Evolutionary conservation across 2,113 vertebrate species (phyloP).

Genomic region (Baryphthengus martii): DNA sequence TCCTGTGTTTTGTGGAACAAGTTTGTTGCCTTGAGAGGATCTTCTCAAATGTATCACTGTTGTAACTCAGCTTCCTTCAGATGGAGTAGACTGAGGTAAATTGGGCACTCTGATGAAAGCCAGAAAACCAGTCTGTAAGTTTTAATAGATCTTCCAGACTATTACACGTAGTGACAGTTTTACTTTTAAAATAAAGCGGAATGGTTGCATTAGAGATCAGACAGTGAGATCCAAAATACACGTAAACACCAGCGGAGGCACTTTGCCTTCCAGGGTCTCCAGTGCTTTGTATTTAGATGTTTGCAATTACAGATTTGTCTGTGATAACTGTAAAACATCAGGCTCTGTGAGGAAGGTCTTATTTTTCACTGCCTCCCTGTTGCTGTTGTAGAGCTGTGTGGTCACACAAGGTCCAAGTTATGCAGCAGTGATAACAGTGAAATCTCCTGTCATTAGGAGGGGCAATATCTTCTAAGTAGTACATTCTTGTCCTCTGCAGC

Average conservation of each 20-base stretch:
- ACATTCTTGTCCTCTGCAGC: background rate
- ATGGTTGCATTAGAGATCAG: background rate
- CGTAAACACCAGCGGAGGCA: background rate
- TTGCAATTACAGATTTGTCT: background rate
- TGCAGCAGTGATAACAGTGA: background rate
- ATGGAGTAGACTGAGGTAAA: background rate
- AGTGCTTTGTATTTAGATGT: background rate
- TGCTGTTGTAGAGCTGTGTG: background rate
- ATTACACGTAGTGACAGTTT: background rate
- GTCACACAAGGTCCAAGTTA: background rate
- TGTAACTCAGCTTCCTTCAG: slow-evolving; percentile 16
- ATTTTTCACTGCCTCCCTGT: background rate
- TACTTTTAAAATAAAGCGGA: background rate
- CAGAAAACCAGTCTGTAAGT: background rate
- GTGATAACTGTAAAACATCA: background rate
- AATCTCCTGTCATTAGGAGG: background rate
- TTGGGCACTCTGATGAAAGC: background rate
- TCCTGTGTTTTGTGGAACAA: slow-evolving; percentile 25
- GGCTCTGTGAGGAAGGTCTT: background rate
- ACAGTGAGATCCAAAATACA: background rate
- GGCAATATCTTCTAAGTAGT: background rate
- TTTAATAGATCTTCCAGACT: background rate
- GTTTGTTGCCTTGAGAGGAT: slow-evolving; percentile 35
- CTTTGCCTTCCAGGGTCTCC: background rate
- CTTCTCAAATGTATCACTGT: slow-evolving; percentile 1